Conservation (phyloP, 2,113 vertebrate species). For the Sisor rabdophorus region DNA sequence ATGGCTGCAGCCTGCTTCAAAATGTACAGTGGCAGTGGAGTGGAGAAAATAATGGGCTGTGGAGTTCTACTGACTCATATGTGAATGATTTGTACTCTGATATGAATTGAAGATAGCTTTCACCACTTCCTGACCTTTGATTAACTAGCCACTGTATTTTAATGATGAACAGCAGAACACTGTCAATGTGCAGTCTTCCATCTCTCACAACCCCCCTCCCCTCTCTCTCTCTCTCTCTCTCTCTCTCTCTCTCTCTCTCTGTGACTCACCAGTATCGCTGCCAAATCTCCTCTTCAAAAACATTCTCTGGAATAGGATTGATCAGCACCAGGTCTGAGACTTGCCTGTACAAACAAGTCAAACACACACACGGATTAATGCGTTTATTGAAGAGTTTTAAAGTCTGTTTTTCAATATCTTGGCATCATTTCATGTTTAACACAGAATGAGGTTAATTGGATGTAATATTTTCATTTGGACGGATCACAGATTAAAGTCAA, state of each 20-base stretch:
- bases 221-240: not conserved
- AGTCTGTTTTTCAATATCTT: too few species aligned
- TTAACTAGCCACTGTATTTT: constrained; percentile 10
- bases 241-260: constrained; percentile 7
- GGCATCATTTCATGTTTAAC: too few species aligned
- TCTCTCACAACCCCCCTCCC: not conserved
- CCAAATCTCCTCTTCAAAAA: constrained; percentile 72
- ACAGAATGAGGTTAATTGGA: constrained; percentile 43
- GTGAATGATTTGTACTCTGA: not conserved
- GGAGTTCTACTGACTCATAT: constrained; percentile 9
- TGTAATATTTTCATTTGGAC: constrained; percentile 58
- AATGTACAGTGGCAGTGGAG: not conserved
- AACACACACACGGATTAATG: not conserved
- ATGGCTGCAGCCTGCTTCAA: not conserved
- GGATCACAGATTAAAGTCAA: constrained; percentile 56
- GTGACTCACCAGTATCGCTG: constrained; percentile 73
- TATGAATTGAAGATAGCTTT: constrained; percentile 19
- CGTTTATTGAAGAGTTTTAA: too few species aligned
- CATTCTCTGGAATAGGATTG: constrained; percentile 73
- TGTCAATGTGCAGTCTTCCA: not conserved
- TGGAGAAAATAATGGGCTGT: not conserved
- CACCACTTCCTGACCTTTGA: constrained; percentile 15
- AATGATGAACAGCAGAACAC: not conserved
- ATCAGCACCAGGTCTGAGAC: constrained; percentile 77
- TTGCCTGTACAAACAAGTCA: constrained; percentile 63